phyloP scores from a whole-genome alignment of 2,888 invertebrate genomes.

The Caprella mutica region DNA sequence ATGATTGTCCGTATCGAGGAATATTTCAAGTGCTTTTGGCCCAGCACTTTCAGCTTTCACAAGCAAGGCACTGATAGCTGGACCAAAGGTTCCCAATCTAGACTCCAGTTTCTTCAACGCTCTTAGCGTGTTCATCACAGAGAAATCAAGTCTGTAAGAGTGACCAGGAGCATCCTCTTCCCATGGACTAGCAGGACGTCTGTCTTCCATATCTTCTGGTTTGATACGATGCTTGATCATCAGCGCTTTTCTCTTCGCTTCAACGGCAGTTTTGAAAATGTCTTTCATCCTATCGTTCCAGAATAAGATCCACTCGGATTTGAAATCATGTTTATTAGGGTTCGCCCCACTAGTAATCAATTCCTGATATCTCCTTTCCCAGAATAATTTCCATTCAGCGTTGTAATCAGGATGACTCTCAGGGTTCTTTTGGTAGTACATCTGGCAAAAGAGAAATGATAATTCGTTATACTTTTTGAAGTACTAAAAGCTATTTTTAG shows the following conservation, averaged over 20 bases:
- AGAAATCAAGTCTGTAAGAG: conserved; percentile 16
- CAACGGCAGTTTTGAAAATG: conserved; percentile 42
- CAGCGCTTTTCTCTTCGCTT: conserved; percentile 15
- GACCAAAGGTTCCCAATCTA: conserved; percentile 70
- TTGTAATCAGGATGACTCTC: conserved; percentile 79
- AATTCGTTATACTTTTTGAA: too few species aligned
- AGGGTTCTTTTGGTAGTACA: conserved; percentile 56
- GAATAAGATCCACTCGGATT: conserved; percentile 75
- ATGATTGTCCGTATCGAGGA: conserved; percentile 55
- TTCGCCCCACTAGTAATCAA: conserved; percentile 62
- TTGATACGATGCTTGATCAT: conserved; percentile 11
- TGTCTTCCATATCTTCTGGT: conserved; percentile 8
- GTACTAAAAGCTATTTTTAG: too few species aligned
- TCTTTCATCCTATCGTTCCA: conserved; percentile 75
- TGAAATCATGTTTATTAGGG: conserved; percentile 68
- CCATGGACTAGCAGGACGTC: conserved; percentile 42
- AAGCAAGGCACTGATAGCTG: conserved; percentile 63
- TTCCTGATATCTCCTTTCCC: conserved; percentile 72
- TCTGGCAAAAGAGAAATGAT: conserved; percentile 4
- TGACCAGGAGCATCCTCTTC: conserved; percentile 36
- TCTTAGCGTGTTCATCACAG: conserved; percentile 44
- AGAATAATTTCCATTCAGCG: conserved; percentile 81
- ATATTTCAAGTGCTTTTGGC: conserved; percentile 54
- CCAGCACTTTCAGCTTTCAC: conserved; percentile 49
- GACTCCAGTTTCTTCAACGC: conserved; percentile 69